Base-by-base conservation (phyloP, 2,888 invertebrate genomes). In the Nomada hirtipes region DNA sequence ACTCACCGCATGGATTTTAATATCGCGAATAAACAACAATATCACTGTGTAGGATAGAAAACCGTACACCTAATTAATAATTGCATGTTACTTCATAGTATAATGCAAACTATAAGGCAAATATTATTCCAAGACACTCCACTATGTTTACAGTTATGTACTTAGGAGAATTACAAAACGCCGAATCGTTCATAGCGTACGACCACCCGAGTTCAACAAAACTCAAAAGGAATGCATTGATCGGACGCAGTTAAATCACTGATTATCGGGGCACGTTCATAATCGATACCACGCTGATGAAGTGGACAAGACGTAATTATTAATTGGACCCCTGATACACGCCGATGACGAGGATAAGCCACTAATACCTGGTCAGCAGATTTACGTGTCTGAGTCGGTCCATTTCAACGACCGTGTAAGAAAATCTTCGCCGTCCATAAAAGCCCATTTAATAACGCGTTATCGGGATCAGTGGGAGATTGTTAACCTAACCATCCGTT, bases 401-500 rank as follows among this genome's bases (percentile, higher is more conserved):
- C n/a, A 7, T 72, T 57, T 23, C 60, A 73, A 15, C 59, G 7
- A 4, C n/a, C 36, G 10, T 59, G 59, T 44, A 59, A 50, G 53
- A 44, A 68, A 76, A 79, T 55, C 71, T 50, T 52, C 44, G 36
- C 26, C 42, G 26, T 61, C 52, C 76, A 26, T 47, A 23, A 60
- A 79, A 81, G 77, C 75, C 76, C 83, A 78, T 72, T 84, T 87
- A 88, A 88, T 88, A 55, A 75, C 63, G 57, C 71, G 79, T 84
- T 87, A 65, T 29, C 26, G 10, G 75, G 36, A 75, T 69, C 82
- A 80, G 83, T 84, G 88, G 87, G 82, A 83, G 88, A 86, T 79
- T 83, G 86, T 82, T 82, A 83, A 76, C 76, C 69, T 64, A 64
- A 72, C 75, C 85, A 80, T 82, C 84, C 65, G 79, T 78, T 79